Percentiles rank a stretch among this genome's conserved stretches.
Conservation (phyloP, 2,888 invertebrate species). For the Drosophila prolongata region DNA sequence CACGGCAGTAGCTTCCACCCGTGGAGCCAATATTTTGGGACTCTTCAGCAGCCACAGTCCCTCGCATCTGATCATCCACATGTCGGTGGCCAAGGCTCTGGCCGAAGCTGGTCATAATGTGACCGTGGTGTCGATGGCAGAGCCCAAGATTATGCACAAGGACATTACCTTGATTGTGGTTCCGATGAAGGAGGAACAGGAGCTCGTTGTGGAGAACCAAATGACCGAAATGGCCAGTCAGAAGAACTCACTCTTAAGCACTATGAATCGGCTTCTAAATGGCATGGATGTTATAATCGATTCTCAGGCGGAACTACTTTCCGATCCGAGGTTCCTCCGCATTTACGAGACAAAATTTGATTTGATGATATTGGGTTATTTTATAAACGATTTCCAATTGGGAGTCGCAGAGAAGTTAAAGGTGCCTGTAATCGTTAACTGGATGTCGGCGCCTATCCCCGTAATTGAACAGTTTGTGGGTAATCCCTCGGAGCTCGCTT, state of each 20-base stretch:
- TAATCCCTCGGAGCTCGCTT: conserved; percentile 73
- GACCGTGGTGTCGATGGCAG: conserved; percentile 75
- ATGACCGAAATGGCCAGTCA: conserved; percentile 55
- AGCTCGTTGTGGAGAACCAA: conserved; percentile 38
- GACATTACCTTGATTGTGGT: conserved; percentile 73
- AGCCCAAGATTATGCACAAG: conserved; percentile 73
- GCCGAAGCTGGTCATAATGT: conserved; percentile 82
- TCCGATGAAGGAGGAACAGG: conserved; percentile 61
- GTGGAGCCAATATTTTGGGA: conserved; percentile 78
- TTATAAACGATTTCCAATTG: conserved; percentile 78
- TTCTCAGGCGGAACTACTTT: conserved; percentile 67
- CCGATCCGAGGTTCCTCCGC: conserved; percentile 67
- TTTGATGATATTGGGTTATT: conserved; percentile 80
- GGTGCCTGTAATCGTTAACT: conserved; percentile 74
- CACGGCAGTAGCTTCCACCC: conserved; percentile 15
- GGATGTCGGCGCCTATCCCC: conserved; percentile 61
- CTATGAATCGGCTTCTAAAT: conserved; percentile 42
- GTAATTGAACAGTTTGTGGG: conserved; percentile 62
- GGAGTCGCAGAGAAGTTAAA: conserved; percentile 79
- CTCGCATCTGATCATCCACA: conserved; percentile 82
- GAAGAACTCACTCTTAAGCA: conserved; percentile 51
- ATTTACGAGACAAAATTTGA: conserved; percentile 80
- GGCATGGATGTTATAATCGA: conserved; percentile 58
- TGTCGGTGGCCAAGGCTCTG: conserved; percentile 74
- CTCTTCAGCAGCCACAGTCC: conserved; percentile 80